Conservation (phyloP, 2,113 vertebrate species). For the Mormyrus iriodes region DNA sequence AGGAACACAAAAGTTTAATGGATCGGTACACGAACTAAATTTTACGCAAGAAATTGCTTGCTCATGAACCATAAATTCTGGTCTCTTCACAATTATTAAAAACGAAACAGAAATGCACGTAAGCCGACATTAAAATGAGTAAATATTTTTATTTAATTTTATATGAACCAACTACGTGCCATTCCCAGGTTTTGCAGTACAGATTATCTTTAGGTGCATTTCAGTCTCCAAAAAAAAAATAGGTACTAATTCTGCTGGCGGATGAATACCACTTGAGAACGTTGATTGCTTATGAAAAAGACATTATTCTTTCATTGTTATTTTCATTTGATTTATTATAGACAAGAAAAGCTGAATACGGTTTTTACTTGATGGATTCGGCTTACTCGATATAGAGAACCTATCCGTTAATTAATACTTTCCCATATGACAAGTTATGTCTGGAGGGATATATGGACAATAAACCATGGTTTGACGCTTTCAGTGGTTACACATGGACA, state of each 20-base stretch:
- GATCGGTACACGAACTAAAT: not conserved
- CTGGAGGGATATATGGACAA: slow-evolving; percentile 16
- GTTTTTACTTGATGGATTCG: slow-evolving; percentile 25
- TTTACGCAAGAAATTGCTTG: not conserved
- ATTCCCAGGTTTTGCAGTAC: slow-evolving; percentile 9
- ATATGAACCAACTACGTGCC: slow-evolving; percentile 14
- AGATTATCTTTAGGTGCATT: not conserved
- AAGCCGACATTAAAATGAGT: slow-evolving; percentile 4
- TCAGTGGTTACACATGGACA: slow-evolving; percentile 37
- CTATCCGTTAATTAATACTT: slow-evolving; percentile 30
- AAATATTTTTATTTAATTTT: slow-evolving; percentile 16
- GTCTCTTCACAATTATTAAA: not conserved
- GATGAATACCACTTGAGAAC: slow-evolving; percentile 58
- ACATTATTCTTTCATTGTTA: slow-evolving; percentile 37
- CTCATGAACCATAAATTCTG: not conserved
- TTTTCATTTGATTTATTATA: slow-evolving; percentile 8
- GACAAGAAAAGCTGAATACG: slow-evolving; percentile 33
- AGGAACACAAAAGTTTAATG: not conserved
- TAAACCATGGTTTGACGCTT: slow-evolving; percentile 31
- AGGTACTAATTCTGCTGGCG: slow-evolving; percentile 67
- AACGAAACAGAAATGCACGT: not conserved
- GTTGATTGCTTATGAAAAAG: slow-evolving; percentile 41
- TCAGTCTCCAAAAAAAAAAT: slow-evolving; percentile 39
- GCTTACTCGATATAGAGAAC: slow-evolving; percentile 10
- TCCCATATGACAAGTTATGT: slow-evolving; percentile 32